These are phyloP conservation scores for Microctenopoma steveboyesi DNA, from an alignment of 2,797 vertebrate species.

Conservation along the genomic window DNA sequence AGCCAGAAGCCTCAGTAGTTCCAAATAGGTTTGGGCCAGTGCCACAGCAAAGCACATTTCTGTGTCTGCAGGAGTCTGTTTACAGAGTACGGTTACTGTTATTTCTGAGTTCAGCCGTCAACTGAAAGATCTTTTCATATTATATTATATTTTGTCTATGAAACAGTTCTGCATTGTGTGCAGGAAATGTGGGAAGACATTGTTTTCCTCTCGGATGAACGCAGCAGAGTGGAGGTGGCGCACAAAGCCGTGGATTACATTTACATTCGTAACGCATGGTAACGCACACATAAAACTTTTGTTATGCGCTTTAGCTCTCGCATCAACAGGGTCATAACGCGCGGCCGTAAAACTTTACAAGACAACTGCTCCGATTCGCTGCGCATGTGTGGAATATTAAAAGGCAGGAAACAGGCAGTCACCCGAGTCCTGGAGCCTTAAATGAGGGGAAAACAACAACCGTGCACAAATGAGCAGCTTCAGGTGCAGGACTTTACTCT, in stretches of 20 bases:
- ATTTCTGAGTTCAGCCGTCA: slow-evolving; percentile 47
- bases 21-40: slow-evolving; percentile 62
- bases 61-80: slow-evolving; percentile 44
- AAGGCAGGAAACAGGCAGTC: background rate
- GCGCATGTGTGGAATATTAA: background rate
- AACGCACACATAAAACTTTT: background rate
- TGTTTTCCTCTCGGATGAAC: background rate
- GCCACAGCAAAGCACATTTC: slow-evolving; percentile 62
- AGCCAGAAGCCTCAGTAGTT: slow-evolving; percentile 60
- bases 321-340: background rate
- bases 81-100: slow-evolving; percentile 33
- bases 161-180: slow-evolving; percentile 40
- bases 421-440: no score
- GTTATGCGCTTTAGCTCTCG: background rate
- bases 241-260: background rate
- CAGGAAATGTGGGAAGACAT: background rate
- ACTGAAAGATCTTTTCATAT: slow-evolving; percentile 14
- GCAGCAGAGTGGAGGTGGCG: background rate
- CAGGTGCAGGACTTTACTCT: background rate
- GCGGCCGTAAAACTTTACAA: background rate
- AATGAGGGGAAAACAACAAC: no score
- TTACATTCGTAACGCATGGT: no score
- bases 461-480: no score
- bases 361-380: background rate
- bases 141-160: background rate